Base-by-base conservation (phyloP, 2,888 invertebrate genomes). In the Fissipunctia ypsillon region DNA sequence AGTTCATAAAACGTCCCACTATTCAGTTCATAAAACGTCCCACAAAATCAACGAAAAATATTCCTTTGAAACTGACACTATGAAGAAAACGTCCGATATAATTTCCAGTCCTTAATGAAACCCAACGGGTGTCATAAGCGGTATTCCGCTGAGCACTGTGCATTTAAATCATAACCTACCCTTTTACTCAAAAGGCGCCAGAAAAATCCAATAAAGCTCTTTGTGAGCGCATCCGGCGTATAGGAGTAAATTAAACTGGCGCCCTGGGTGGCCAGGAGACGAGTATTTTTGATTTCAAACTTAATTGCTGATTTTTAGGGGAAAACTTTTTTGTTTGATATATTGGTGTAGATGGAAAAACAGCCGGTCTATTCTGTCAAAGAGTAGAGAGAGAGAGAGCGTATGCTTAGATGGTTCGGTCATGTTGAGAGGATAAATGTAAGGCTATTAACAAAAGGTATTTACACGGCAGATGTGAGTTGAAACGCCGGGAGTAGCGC, bases 161-260 rank as follows among this genome's bases (percentile, higher is more conserved):
- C 79, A 78, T 81, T 69, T 64, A 72, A 87, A 88, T 88, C 88
- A 90, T 88, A 90, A 90, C 87, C 75, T 69, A 75, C 85, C 84
- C 86, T 89, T 88, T 88, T 80, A 78, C 78, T 80, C 83, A 80
- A 86, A 88, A 87, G 82, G 48, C 64, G 74, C 73, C 68, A 48
- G 79, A 91, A 91, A 91, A 88, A 81, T 88, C 89, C 87, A 91
- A 90, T 91, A 88, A 90, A 85, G 88, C 74, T 84, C 81, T 85
- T 85, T 90, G 86, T 84, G 80, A 76, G 67, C 72, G 75, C 84
- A 83, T 83, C 82, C 76, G 66, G 76, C 74, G 84, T 84, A 80
- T 76, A 81, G 81, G 86, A 88, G 85, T 85, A 86, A 87, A 90
- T 91, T 89, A 89, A 88, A 86, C 67, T 78, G 78, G 63, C 66